Base-by-base conservation (phyloP, 2,113 vertebrate species). In the Rhagologus leucostigma region DNA sequence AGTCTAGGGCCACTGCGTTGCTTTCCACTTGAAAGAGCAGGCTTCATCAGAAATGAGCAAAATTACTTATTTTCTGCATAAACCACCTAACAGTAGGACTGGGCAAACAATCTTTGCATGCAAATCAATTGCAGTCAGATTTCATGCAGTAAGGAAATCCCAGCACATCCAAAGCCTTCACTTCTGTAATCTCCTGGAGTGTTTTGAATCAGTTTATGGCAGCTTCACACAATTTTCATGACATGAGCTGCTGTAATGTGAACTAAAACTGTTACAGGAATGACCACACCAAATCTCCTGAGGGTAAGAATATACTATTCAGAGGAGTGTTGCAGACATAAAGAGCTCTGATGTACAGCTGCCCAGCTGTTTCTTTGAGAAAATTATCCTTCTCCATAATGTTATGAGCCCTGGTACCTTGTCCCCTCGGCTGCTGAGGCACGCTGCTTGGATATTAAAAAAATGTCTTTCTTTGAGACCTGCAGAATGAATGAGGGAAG, bases 201-300 rank as follows among this genome's bases (percentile, higher is more conserved):
- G 85, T 80, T 86, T 56, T 85, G 69, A 74, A 89, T 79, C 65
- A 91, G 57, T 95, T 97, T 90, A 87, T n/a, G 56, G 71, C 53
- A 91, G 46, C 78, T 91, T 94, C 78, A 76, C 47, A 49, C 75
- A 93, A 94, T 96, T 95, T 96, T 89, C 63, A n/a, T 91, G 59
- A 89, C 89, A 91, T 63, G 95, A 96, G 96, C 78, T 94, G 87
- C 93, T 82, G 63, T 87, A 95, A 97, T 95, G 69, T 71, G 94
- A 89, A 95, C 71, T 73, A 90, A 80, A 89, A 76, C 49, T n/a
- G 32, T 94, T 91, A 93, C 82, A 90, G 71, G 71, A 95, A 89
- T 78, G 85, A 84, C 86, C 90, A 81, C 71, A 79, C 16, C 32
- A 92, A 89, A 88, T 93, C 88, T 93, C n/a, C 63, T 75, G 93